phyloP scores from a whole-genome alignment of 2,797 vertebrate species.

The Rhynchonycteris naso region DNA sequence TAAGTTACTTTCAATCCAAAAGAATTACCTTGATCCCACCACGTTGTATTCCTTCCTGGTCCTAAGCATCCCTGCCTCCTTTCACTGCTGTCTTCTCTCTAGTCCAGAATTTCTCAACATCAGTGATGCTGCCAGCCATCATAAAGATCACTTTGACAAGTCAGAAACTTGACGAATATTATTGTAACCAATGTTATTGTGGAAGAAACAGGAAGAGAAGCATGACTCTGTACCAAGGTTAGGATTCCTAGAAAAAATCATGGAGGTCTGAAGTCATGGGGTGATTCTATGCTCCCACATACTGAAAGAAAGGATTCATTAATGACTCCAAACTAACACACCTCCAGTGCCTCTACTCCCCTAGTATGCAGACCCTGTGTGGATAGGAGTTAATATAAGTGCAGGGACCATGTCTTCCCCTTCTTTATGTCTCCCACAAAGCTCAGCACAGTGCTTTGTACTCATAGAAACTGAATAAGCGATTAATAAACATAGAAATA shows the following conservation, averaged over 20 bases:
- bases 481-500: slow-evolving; percentile 3
- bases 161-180: neutral
- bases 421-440: slow-evolving; percentile 30
- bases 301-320: neutral
- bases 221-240: neutral
- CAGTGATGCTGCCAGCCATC: neutral
- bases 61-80: neutral
- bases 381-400: neutral
- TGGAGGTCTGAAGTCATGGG: neutral
- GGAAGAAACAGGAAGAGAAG: neutral
- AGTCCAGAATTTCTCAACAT: neutral
- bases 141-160: neutral
- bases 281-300: neutral
- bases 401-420: neutral
- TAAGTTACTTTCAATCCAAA: neutral
- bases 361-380: neutral
- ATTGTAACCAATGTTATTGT: neutral
- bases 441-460: neutral
- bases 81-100: neutral
- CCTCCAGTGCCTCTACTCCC: neutral
- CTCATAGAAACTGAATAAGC: slow-evolving; percentile 16
- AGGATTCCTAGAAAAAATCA: neutral
- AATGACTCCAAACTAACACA: slow-evolving; percentile 9
- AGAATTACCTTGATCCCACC: neutral
- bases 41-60: neutral